A percentile compares a stretch with the other conserved stretches of the same genome.
These are phyloP conservation scores for Budorcas taxicolor DNA, from an alignment of 2,113 vertebrate species.

Conservation along the genomic window DNA sequence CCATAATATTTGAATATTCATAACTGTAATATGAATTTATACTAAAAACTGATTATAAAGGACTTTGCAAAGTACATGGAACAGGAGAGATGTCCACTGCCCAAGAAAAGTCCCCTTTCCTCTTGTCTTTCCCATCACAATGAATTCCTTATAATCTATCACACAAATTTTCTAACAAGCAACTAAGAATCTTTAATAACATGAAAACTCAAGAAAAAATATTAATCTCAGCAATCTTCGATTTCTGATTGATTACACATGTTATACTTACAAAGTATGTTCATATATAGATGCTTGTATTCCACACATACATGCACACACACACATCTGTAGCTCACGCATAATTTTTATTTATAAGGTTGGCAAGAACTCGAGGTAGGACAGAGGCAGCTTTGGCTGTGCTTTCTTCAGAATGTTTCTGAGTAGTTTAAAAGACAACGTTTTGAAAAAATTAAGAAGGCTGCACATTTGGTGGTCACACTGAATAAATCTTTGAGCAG, in stretches of 20 bases:
- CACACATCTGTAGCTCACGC: neutral
- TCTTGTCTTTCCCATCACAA: neutral
- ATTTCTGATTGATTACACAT: neutral
- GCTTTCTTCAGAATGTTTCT: neutral
- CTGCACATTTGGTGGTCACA: too few species aligned
- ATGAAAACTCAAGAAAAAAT: neutral
- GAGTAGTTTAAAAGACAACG: neutral
- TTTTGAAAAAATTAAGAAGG: neutral
- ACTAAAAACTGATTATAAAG: neutral
- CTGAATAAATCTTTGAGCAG: rapidly evolving
- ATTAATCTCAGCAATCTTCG: neutral
- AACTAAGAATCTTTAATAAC: neutral
- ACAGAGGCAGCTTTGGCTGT: neutral
- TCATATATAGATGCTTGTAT: too few species aligned
- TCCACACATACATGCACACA: neutral
- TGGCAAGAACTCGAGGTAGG: neutral
- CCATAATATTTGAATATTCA: neutral
- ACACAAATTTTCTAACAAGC: neutral
- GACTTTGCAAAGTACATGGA: neutral
- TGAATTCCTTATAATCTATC: neutral
- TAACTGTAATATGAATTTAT: neutral
- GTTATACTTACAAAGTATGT: neutral
- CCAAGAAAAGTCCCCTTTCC: neutral
- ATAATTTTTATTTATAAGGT: neutral
- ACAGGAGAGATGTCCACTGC: neutral